These are phyloP conservation scores for Eilema depressum DNA, from an alignment of 2,888 invertebrate genomes.

Conservation along the genomic window DNA sequence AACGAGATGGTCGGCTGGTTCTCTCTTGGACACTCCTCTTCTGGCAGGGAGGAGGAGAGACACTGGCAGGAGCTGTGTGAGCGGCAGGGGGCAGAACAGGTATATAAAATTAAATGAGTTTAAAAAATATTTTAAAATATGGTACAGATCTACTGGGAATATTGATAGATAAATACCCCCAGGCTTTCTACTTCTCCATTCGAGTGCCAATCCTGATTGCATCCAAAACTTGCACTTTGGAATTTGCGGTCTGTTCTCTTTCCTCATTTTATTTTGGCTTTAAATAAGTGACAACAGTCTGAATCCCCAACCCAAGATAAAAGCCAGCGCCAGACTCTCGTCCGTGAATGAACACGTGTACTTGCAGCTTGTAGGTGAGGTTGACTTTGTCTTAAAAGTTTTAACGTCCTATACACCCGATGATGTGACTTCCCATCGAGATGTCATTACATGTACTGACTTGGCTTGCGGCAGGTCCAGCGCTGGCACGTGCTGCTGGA, in stretches of 20 bases:
- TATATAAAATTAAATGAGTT: conserved; percentile 62
- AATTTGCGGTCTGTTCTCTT: neutral
- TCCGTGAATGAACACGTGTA: neutral
- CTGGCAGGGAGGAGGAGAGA: conserved; percentile 95
- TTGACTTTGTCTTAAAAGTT: neutral
- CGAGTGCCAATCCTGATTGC: neutral
- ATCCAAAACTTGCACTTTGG: neutral
- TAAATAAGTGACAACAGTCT: neutral
- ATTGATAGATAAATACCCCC: neutral
- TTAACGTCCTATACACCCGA: no score
- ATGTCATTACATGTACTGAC: neutral
- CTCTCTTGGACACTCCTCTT: conserved; percentile 96
- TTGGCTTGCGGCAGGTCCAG: conserved; percentile 88
- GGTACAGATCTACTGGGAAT: neutral
- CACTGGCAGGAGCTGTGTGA: conserved; percentile 98
- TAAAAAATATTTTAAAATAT: no score
- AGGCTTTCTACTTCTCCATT: neutral
- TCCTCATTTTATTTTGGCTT: no score
- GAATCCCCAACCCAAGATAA: neutral
- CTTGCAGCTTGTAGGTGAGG: neutral
- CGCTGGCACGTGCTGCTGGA: conserved; percentile 97
- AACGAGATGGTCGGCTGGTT: conserved; percentile 99
- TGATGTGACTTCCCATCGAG: neutral
- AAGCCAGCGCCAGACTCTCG: neutral
- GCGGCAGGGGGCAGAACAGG: conserved; percentile 93